These are phyloP conservation scores for Nomada hirtipes DNA, from an alignment of 2,888 invertebrate species.

Conservation along the genomic window DNA sequence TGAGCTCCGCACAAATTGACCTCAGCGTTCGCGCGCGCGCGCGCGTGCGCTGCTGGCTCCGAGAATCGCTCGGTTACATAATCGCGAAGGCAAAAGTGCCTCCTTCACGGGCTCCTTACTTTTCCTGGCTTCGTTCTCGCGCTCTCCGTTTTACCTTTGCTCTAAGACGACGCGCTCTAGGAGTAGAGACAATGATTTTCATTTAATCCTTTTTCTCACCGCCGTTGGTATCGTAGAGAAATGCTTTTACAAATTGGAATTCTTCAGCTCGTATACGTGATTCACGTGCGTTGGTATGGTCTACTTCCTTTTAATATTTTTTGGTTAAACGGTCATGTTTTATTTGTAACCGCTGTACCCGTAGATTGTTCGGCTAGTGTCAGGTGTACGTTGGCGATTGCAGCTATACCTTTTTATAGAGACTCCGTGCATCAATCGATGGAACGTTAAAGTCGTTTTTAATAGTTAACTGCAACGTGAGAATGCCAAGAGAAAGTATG, in stretches of 20 bases:
- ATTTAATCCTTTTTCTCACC: background rate
- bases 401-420: background rate
- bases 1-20: slow-evolving; percentile 65
- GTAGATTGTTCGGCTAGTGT: no score
- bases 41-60: slow-evolving; percentile 65
- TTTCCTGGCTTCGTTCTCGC: slow-evolving; percentile 61
- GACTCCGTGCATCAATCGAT: background rate
- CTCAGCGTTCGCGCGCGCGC: slow-evolving; percentile 59
- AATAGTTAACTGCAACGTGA: slow-evolving; percentile 19
- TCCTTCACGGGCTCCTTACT: slow-evolving; percentile 60
- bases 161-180: slow-evolving; percentile 5
- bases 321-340: no score
- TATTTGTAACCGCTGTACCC: no score
- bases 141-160: slow-evolving; percentile 47
- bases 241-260: no score
- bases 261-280: no score
- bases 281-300: no score
- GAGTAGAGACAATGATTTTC: background rate
- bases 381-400: no score
- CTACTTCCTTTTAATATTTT: no score
- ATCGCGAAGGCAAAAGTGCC: slow-evolving; percentile 67
- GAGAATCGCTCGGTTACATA: slow-evolving; percentile 78
- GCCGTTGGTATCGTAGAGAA: background rate
- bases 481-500: slow-evolving; percentile 58
- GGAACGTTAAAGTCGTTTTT: slow-evolving; percentile 7